Conservation (phyloP, 2,888 invertebrate species). For the Rutpela maculata region DNA sequence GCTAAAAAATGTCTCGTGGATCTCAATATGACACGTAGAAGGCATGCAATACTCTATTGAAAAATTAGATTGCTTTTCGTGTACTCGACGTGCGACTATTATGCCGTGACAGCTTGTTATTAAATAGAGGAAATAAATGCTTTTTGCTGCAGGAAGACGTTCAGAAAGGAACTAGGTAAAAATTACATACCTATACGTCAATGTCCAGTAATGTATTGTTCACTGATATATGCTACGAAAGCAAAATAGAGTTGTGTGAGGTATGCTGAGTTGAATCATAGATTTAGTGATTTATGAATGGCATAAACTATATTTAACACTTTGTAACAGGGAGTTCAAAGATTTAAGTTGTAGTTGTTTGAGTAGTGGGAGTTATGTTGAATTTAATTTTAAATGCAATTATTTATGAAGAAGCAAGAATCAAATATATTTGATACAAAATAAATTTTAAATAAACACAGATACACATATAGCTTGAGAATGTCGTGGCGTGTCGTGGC, state of each 20-base stretch:
- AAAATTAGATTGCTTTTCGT: conserved; percentile 29
- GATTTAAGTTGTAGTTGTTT: too few species aligned
- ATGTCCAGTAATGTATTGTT: not conserved
- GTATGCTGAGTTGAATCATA: not conserved
- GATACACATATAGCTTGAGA: too few species aligned
- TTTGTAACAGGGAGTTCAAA: too few species aligned
- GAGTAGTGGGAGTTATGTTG: too few species aligned
- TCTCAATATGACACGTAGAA: conserved; percentile 9
- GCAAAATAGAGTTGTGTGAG: not conserved
- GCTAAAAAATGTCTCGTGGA: conserved; percentile 9
- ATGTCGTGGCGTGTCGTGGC: too few species aligned
- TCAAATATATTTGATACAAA: too few species aligned
- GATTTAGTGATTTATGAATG: not conserved
- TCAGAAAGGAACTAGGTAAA: conserved; percentile 4
- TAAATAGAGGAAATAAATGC: conserved; percentile 9
- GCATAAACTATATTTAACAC: not conserved
- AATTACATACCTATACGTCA: conserved; percentile 8
- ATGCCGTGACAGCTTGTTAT: conserved; percentile 16
- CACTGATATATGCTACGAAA: not conserved
- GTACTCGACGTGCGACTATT: conserved; percentile 14
- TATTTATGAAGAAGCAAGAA: too few species aligned
- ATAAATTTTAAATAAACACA: too few species aligned
- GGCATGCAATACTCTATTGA: conserved; percentile 18
- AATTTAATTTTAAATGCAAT: too few species aligned
- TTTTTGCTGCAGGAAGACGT: conserved; percentile 12